Evolutionary conservation across 2,797 vertebrate species (phyloP), one percentile per base, ranked within the genome.

Genomic region (Sebastes vulpes): DNA sequence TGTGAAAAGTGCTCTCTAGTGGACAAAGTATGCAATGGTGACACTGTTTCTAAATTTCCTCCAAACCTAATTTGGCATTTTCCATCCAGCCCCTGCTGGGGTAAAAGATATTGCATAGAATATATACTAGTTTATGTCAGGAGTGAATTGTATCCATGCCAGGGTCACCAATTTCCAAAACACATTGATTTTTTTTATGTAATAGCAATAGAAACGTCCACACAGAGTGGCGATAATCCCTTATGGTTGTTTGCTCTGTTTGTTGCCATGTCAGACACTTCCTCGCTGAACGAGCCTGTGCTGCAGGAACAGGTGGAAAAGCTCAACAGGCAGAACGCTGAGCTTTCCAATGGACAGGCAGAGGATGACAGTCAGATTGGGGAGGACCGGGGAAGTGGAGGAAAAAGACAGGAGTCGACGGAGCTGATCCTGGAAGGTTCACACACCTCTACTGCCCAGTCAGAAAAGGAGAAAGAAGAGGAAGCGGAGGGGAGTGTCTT

Each of bases 291-390:
- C 23, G 94, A 84, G 35, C 90, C 94, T 0, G 90, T 75, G 38
- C 94, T 82, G 65, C 95, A 93, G 63, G 94, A 96, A 81, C 95
- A 96, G 38, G 81, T 98, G 69, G 93, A 97, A 69, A 95, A 97
- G 57, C 95, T 97, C 86, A 98, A 97, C 94, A 88, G 95, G 88
- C 96, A 98, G 95, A 98, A 98, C 93, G 25, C 78, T 3, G 92
- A 93, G 64, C 79, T 91, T 76, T 95, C 82, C 58, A 85, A 90
- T 18, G 83, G 77, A 69, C 89, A 80, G 16, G 3, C 58, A 0
- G 91, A 91, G 25, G 71, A 79, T 1, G 91, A 88, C 10, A 54
- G 3, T 35, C 77, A 83, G 57, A 72, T 21, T 29, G 53, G n/a
- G 16, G 86, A 86, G n/a, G 78, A 78, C 35, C 9, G 75, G 42